Evolutionary conservation across 2,797 vertebrate genomes (phyloP).

Genomic region (Taeniopygia guttata): DNA sequence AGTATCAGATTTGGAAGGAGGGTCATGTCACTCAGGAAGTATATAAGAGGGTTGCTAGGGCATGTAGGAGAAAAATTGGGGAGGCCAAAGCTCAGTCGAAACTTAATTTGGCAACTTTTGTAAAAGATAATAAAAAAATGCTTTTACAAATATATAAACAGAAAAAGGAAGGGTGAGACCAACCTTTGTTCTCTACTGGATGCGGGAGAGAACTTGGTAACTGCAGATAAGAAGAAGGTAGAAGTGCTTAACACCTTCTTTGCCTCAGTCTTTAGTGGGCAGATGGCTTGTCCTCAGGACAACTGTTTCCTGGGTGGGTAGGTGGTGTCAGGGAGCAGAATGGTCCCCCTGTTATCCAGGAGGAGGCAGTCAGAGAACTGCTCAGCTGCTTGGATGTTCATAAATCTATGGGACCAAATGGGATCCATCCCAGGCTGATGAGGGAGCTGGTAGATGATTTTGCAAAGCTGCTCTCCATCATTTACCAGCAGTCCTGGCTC

Average conservation of each 20-base stretch:
- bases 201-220: background rate
- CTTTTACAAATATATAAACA: background rate
- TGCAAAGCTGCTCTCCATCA: fast-evolving
- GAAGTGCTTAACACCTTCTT: background rate
- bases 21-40: background rate
- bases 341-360: background rate
- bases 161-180: background rate
- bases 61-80: background rate
- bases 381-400: background rate
- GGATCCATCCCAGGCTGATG: background rate
- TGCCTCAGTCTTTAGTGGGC: background rate
- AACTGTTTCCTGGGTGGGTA: background rate
- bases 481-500: background rate
- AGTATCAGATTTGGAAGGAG: background rate
- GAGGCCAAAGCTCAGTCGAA: background rate
- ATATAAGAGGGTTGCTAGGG: background rate
- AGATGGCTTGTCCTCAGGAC: background rate
- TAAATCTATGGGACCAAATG: background rate
- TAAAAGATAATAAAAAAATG: background rate
- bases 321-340: background rate
- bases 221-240: background rate
- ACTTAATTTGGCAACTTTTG: background rate
- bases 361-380: background rate
- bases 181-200: background rate
- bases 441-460: background rate